Percentiles rank a stretch among this genome's conserved stretches.
phyloP scores from a whole-genome alignment of 2,797 vertebrate species.

The Esox masquinongy region DNA sequence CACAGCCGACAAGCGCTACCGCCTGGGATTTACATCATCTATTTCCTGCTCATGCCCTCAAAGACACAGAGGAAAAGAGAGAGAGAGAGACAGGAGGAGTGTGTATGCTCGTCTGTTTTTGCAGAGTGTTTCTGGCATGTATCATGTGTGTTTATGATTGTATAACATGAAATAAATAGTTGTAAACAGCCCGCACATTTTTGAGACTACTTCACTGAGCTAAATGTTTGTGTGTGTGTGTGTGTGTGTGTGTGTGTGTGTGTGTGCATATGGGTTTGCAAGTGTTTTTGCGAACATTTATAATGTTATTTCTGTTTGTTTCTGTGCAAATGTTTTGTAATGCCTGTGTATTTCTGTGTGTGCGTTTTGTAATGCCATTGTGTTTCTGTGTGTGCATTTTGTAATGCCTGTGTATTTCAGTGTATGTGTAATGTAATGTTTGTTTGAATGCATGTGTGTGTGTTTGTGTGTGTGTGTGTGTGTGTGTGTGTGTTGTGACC shows the following conservation, averaged over 20 bases:
- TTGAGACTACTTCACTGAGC: not conserved
- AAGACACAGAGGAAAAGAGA: conserved; percentile 3
- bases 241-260: not conserved
- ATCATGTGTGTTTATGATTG: conserved; percentile 1
- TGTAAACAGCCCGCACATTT: not conserved
- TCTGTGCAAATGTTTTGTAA: not conserved
- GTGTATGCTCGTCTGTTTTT: not conserved
- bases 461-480: not conserved
- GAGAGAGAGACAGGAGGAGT: not conserved
- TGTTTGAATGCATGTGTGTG: not conserved
- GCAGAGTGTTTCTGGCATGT: not conserved
- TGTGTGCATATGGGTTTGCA: not conserved
- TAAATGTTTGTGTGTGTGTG: not conserved
- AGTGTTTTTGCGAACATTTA: no score
- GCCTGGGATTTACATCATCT: conserved; percentile 28
- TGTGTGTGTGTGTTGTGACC: not conserved
- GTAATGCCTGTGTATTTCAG: not conserved
- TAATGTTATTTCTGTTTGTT: no score
- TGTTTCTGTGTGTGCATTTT: not conserved
- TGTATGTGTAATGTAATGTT: not conserved
- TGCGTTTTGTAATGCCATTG: not conserved
- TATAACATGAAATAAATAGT: conserved; percentile 1
- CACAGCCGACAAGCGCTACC: conserved; percentile 25
- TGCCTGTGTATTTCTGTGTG: not conserved
- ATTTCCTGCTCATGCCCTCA: conserved; percentile 17